Base-by-base conservation (phyloP, 2,888 invertebrate species). In the Dolomedes plantarius region DNA sequence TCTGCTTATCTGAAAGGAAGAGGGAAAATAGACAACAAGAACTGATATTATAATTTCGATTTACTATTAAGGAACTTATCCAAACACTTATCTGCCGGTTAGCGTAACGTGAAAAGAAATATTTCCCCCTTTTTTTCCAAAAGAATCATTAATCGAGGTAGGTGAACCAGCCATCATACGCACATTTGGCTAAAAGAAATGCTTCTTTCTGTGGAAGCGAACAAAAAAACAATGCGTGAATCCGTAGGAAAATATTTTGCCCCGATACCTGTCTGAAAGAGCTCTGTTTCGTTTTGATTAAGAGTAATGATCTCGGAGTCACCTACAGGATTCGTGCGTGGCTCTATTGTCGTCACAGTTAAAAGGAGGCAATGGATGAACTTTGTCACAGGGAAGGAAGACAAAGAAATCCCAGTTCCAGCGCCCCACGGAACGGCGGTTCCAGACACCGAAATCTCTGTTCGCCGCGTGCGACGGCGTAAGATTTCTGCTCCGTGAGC, bases 331-430 rank as follows among this genome's bases (percentile, higher is more conserved):
- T 6, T 56, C 23, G 16, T 56, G 16, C 23, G 23, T 56, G 56
- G 23, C 56, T 56, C 56, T 56, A 56, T 56, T 56, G 56, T 56
- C 56, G 56, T 56, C 56, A 56, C 23, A 56, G 56, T 56, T 56
- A 56, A 56, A 56, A 56, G 56, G 56, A 56, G 56, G 56, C 56
- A 56, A 56, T 56, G 56, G 56, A 56, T 56, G 56, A 56, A 56
- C 23, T 56, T 56, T 56, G 56, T 23, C 56, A 56, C 56, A 56
- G 23, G 1, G 56, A 23, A 56, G 56, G 5, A 23, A 56, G 11
- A 56, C 56, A 56, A 56, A 56, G 56, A 16, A 3, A 1, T 23
- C 23, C 1, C 19, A 56, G 56, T 56, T 56, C 19, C 19, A 19
- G 23, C 6, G 23, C 19, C 23, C 23, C 23, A 56, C 5, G 56